A percentile compares a stretch with the other conserved stretches of the same genome.
These are phyloP conservation scores for Crenuchus spilurus DNA, from an alignment of 2,797 vertebrate species.

Conservation along the genomic window DNA sequence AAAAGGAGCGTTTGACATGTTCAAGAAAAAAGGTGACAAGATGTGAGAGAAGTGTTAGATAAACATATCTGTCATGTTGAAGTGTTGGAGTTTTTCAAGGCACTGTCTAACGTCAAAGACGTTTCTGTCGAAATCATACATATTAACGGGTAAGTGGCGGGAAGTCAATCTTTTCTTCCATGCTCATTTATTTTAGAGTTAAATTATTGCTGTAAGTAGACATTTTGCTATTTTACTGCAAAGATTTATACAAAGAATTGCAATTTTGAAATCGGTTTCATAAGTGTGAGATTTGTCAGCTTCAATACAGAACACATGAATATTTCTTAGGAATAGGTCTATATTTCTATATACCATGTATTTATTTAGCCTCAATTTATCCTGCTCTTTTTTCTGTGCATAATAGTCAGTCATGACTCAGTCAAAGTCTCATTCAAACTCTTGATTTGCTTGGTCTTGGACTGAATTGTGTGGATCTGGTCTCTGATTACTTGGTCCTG, in stretches of 20 bases:
- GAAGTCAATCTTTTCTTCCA: neutral
- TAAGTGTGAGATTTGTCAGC: too few relatives aligned
- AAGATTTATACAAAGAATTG: neutral
- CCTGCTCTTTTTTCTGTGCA: too few relatives aligned
- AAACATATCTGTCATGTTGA: slow-evolving; percentile 24
- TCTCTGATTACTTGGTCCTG: too few relatives aligned
- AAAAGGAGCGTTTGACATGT: neutral
- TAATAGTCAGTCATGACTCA: too few relatives aligned
- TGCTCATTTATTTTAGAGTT: neutral
- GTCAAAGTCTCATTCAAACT: too few relatives aligned
- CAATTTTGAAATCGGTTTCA: neutral
- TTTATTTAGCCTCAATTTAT: too few relatives aligned
- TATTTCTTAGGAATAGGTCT: too few relatives aligned
- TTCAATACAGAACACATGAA: too few relatives aligned
- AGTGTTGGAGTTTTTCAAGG: neutral
- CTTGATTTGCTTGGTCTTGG: too few relatives aligned
- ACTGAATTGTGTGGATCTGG: too few relatives aligned
- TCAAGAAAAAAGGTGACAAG: slow-evolving; percentile 21
- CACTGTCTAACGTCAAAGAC: slow-evolving; percentile 5
- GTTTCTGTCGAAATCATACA: neutral
- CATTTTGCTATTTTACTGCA: neutral
- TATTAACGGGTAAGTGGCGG: neutral
- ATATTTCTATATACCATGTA: too few relatives aligned
- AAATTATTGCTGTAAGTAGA: neutral
- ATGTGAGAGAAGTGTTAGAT: slow-evolving; percentile 4